These are phyloP conservation scores for Cinclus mexicanus DNA, from an alignment of 2,113 vertebrate genomes.

Conservation along the genomic window DNA sequence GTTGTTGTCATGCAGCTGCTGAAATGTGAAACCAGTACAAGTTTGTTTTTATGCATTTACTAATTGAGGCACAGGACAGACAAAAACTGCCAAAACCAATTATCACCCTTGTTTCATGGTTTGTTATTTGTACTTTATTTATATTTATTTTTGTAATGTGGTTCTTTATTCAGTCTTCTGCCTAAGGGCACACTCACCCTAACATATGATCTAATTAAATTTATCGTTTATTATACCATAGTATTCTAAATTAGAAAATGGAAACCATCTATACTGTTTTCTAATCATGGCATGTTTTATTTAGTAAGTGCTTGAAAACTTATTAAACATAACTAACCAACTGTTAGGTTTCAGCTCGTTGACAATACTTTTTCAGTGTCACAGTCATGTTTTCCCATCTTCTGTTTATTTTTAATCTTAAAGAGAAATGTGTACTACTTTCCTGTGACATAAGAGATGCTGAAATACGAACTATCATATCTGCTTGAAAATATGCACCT, in stretches of 20 bases:
- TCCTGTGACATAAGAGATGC: not conserved
- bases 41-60: not conserved
- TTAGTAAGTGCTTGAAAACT: not conserved
- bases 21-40: not conserved
- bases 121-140: not conserved
- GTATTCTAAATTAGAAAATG: not conserved
- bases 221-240: not conserved
- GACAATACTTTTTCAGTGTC: not conserved
- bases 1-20: not conserved
- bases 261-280: not conserved
- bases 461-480: not conserved
- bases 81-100: not conserved
- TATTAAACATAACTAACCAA: not conserved
- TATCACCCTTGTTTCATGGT: not conserved
- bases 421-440: not conserved
- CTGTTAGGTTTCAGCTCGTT: not conserved
- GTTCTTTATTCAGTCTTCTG: not conserved
- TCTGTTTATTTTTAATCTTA: not conserved
- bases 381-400: not conserved
- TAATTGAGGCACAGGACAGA: not conserved
- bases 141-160: no score
- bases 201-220: not conserved
- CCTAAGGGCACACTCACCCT: not conserved
- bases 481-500: not conserved
- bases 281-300: not conserved